A percentile compares a stretch with the other conserved stretches of the same genome.
Evolutionary conservation across 2,888 invertebrate genomes (phyloP).

Genomic region (Andricus quercusramuli): DNA sequence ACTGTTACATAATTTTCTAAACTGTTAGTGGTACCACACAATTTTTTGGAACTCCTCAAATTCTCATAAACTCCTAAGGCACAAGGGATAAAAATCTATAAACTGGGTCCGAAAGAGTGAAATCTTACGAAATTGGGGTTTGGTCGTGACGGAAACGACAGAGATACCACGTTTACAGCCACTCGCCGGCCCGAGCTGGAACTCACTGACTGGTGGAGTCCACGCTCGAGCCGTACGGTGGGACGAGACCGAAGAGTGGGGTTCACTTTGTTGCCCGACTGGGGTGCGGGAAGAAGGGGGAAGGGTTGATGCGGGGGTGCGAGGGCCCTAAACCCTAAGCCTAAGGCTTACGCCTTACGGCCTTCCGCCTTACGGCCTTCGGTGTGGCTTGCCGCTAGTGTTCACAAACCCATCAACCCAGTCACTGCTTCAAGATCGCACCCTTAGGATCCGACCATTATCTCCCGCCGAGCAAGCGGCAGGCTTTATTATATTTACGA

Average conservation of each 20-base stretch:
- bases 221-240: slow-evolving; percentile 51
- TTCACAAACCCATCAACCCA: not conserved
- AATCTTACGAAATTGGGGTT: not conserved
- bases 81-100: not conserved
- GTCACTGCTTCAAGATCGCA: slow-evolving; percentile 46
- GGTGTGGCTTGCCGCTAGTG: not conserved
- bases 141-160: not conserved
- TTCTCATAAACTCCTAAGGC: not conserved
- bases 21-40: too few relatives aligned
- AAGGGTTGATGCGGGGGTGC: slow-evolving; percentile 11
- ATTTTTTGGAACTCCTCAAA: too few relatives aligned
- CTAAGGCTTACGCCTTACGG: not conserved
- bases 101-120: not conserved
- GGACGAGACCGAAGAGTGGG: slow-evolving; percentile 50
- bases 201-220: slow-evolving; percentile 66
- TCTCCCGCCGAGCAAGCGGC: slow-evolving; percentile 59
- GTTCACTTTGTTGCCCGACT: slow-evolving; percentile 7
- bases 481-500: slow-evolving; percentile 74
- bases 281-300: slow-evolving; percentile 5
- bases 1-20: too few relatives aligned
- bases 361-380: not conserved
- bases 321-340: not conserved
- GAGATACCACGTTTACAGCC: slow-evolving; percentile 33
- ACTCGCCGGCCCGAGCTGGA: slow-evolving; percentile 69
- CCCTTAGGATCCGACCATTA: slow-evolving; percentile 66